A percentile compares a stretch with the other conserved stretches of the same genome.
These are phyloP conservation scores for Hyles euphorbiae DNA, from an alignment of 1,140 invertebrate species.

Conservation along the genomic window DNA sequence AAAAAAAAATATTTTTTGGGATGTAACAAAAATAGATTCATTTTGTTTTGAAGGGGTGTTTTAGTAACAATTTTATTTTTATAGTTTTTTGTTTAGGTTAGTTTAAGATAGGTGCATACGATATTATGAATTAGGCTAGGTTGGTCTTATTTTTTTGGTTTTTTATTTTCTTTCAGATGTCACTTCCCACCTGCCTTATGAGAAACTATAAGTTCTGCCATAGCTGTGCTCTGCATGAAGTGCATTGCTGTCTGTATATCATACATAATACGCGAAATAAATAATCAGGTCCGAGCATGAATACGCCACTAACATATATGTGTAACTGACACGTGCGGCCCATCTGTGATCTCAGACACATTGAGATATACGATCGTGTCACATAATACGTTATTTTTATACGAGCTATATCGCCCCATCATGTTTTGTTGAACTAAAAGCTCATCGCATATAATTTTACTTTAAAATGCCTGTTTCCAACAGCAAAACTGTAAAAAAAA, in stretches of 20 bases:
- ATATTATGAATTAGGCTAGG: neutral
- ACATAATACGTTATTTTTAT: too few species aligned
- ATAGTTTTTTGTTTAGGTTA: too few species aligned
- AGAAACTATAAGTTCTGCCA: constrained; percentile 85
- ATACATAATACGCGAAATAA: constrained; percentile 26
- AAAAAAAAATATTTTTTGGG: too few species aligned
- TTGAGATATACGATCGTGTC: neutral
- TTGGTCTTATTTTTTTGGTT: constrained; percentile 62
- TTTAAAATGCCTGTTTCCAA: too few species aligned
- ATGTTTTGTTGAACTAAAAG: too few species aligned
- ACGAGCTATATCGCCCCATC: too few species aligned
- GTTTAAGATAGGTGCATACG: neutral
- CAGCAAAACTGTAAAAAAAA: too few species aligned
- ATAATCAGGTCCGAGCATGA: constrained; percentile 37
- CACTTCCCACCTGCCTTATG: constrained; percentile 90
- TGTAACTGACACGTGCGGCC: neutral
- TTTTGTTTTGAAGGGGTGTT: too few species aligned
- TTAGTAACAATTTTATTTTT: too few species aligned
- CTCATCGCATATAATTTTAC: too few species aligned
- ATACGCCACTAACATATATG: constrained; percentile 29
- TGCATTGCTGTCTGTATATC: constrained; percentile 55
- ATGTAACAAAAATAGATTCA: too few species aligned
- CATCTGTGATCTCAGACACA: neutral
- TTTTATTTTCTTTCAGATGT: constrained; percentile 88
- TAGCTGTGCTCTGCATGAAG: constrained; percentile 69